Base-by-base conservation (phyloP, 2,113 vertebrate genomes). In the Aramus guarauna region DNA sequence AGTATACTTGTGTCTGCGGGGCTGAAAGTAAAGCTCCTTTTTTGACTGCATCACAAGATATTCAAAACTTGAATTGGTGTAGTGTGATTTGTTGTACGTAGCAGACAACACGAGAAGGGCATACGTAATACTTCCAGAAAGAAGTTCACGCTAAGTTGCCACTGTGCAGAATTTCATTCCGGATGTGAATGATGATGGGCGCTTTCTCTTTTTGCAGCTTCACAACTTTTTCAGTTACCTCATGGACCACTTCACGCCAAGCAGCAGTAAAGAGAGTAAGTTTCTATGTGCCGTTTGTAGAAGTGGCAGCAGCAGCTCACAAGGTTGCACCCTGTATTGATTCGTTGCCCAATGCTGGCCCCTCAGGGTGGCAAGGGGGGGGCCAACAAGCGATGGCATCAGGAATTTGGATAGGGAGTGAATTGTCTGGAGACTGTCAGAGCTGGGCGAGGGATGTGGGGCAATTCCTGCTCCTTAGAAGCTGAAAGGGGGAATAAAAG, bases 141-240 rank as follows among this genome's bases (percentile, higher is more conserved):
- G 39, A 66, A 36, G 9, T 36, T 32, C 5, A 4, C 8, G 16
- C 6, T 19, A 67, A 37, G 12, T 19, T 81, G 36, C n/a, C 20
- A 10, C 23, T 59, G 8, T 27, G n/a, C n/a, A 41, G 43, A 36
- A 39, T 74, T 84, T 75, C 12, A 23, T 78, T 77, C 22, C 1
- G 9, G 24, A 26, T 41, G 10, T 75, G 13, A 82, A 53, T 87
- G 47, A 75, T 12, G 45, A 85, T 23, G 45, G 53, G 10, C 36
- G 78, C 12, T 7, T 29, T 69, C 9, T 97, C 74, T 94, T 95
- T 63, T 91, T 87, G 63, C 98, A 99, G 99, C 99, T 99, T 91
- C 98, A 99, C 69, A 98, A 98, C 78, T 99, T 99, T 90, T 99
- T 99, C 97, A 98, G 98, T 82, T 99, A 98, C 96, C 98, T 99